Base-by-base conservation (phyloP, 2,113 vertebrate species). In the Neodontobutis hainanensis region DNA sequence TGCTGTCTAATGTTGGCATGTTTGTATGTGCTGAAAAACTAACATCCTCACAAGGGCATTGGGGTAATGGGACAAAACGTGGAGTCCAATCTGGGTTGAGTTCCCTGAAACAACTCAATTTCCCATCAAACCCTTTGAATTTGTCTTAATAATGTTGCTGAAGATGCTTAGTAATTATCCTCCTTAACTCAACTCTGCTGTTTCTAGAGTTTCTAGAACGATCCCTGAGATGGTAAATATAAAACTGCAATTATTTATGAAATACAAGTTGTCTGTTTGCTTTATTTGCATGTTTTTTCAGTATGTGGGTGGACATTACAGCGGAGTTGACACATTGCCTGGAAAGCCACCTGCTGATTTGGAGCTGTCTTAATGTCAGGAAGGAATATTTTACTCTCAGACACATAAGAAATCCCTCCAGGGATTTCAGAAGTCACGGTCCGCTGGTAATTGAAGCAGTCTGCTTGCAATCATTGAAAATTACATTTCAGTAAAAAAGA, bases 1-100 rank as follows among this genome's bases (percentile, higher is more conserved):
- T 73, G 76, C 68, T 44, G 75, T 77, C 76, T 81, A 79, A 80
- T 78, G 78, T 12, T 85, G 78, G 55, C 74, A 73, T 53, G 81
- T 75, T 65, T 70, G 74, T 87, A 79, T 68, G 67, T 42, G 45
- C 77, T 71, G 66, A 35, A 77, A 82, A 84, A 81, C 65, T 67
- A 56, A 15, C 7, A 19, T 15, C 75, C 64, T 60, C 32, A 69
- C 81, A 62, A 62, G 27, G 70, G 56, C 47, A 62, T 12, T 8
- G n/a, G 66, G 38, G 42, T 10, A 52, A 53, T 14, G 65, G 65
- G 11, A 48, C 12, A 57, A 59, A 61, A 63, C 42, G n/a, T 48
- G 8, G 27, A 0, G 42, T 47, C 36, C 4, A n/a, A 55, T 15
- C 19, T 35, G 10, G 32, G 19, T 14, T 32, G 43, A 45, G 12